phyloP scores from a whole-genome alignment of 2,797 vertebrate species.

The Chanos chanos region DNA sequence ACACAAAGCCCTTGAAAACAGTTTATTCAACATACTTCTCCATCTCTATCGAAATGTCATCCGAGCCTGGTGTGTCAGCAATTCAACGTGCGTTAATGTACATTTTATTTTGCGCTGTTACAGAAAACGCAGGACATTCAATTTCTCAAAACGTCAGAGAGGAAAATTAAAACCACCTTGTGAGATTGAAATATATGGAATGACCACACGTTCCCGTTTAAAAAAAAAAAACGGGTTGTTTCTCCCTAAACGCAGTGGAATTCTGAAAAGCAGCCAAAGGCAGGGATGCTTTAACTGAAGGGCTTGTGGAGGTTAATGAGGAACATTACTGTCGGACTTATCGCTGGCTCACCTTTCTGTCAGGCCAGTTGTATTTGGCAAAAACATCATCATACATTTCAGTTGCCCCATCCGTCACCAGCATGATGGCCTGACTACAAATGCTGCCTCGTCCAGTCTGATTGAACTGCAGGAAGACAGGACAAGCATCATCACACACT shows the following conservation, averaged over 20 bases:
- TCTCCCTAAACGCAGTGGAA: too few species aligned
- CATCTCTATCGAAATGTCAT: constrained; percentile 33
- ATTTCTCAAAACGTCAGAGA: constrained; percentile 52
- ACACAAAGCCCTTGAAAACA: constrained; percentile 48
- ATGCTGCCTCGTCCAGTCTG: constrained; percentile 92
- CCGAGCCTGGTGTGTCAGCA: constrained; percentile 44
- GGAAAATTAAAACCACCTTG: constrained; percentile 3
- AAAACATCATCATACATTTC: constrained; percentile 92
- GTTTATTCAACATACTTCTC: constrained; percentile 49
- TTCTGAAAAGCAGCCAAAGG: too few species aligned
- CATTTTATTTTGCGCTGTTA: constrained; percentile 25
- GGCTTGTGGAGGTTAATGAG: background rate
- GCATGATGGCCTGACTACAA: constrained; percentile 97
- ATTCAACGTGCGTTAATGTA: constrained; percentile 45
- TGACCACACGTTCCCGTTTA: constrained; percentile 27
- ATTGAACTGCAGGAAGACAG: constrained; percentile 80
- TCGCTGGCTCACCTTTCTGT: constrained; percentile 83
- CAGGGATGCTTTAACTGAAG: background rate
- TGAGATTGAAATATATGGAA: background rate
- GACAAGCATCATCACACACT: constrained; percentile 18
- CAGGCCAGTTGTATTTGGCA: constrained; percentile 94
- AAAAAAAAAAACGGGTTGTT: constrained; percentile 38
- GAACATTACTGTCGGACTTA: background rate
- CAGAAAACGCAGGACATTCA: constrained; percentile 8
- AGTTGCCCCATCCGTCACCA: constrained; percentile 94